Evolutionary conservation across 2,113 vertebrate genomes (phyloP).

Genomic region (Crotalus horridus): DNA sequence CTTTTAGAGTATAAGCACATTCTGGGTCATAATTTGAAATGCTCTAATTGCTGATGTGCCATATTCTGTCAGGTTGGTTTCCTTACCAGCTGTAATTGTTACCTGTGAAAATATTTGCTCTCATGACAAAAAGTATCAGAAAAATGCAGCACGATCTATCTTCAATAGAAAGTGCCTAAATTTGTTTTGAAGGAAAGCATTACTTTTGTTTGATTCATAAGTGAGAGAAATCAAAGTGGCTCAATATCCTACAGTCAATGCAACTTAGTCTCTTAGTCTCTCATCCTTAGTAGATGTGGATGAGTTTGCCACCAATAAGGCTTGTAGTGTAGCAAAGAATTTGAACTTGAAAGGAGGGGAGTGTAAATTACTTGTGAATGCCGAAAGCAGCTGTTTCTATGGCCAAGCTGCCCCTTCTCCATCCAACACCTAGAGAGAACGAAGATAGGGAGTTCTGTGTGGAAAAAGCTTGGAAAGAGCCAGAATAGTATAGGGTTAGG

Average conservation of each 20-base stretch:
- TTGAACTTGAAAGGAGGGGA: not conserved
- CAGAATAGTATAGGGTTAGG: not conserved
- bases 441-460: not conserved
- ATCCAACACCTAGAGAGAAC: not conserved
- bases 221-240: not conserved
- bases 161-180: not conserved
- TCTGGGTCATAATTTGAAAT: not conserved
- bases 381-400: not conserved
- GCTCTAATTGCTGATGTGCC: not conserved
- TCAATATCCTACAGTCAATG: not conserved
- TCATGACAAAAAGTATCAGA: not conserved
- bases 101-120: not conserved
- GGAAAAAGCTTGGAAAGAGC: not conserved
- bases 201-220: not conserved
- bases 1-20: not conserved
- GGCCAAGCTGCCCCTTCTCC: not conserved
- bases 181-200: not conserved
- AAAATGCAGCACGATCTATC: not conserved
- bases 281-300: not conserved
- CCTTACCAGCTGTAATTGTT: not conserved
- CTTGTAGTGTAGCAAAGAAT: not conserved
- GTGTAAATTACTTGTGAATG: not conserved
- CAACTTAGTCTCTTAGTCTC: not conserved
- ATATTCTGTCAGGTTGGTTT: not conserved
- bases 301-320: not conserved